phyloP scores from a whole-genome alignment of 2,888 invertebrate species.

The Andrena bucephala region DNA sequence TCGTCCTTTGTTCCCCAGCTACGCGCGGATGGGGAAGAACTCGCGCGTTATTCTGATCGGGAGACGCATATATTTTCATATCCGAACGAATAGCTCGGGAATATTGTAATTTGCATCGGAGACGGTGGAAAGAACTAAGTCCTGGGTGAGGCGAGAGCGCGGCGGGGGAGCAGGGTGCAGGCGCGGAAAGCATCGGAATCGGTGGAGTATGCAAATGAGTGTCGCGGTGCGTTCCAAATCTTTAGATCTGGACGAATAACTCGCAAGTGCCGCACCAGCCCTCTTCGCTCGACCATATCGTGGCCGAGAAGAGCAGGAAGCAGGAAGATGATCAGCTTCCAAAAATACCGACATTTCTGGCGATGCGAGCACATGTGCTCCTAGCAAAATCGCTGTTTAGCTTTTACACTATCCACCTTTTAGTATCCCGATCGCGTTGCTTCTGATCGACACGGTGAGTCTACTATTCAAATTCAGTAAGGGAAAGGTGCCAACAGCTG shows the following conservation, averaged over 20 bases:
- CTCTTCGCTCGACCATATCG: constrained; percentile 47
- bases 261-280: constrained; percentile 61
- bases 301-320: constrained; percentile 46
- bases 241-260: constrained; percentile 70
- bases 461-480: no score
- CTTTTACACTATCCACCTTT: no score
- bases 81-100: constrained; percentile 81
- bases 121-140: constrained; percentile 82
- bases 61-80: constrained; percentile 83
- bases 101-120: constrained; percentile 84
- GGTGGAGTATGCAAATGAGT: constrained; percentile 81
- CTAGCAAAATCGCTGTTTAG: background rate
- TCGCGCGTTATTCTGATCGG: constrained; percentile 79
- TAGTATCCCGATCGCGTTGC: no score
- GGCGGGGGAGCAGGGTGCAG: constrained; percentile 57
- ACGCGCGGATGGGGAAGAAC: constrained; percentile 12
- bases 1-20: constrained; percentile 21
- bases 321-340: constrained; percentile 40
- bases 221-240: constrained; percentile 74
- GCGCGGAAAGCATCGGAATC: constrained; percentile 77
- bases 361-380: background rate
- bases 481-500: no score
- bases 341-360: constrained; percentile 38
- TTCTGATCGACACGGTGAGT: no score
- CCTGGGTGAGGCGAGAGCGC: constrained; percentile 60